Evolutionary conservation across 2,888 invertebrate genomes (phyloP).

Genomic region (Tenthredo notha): DNA sequence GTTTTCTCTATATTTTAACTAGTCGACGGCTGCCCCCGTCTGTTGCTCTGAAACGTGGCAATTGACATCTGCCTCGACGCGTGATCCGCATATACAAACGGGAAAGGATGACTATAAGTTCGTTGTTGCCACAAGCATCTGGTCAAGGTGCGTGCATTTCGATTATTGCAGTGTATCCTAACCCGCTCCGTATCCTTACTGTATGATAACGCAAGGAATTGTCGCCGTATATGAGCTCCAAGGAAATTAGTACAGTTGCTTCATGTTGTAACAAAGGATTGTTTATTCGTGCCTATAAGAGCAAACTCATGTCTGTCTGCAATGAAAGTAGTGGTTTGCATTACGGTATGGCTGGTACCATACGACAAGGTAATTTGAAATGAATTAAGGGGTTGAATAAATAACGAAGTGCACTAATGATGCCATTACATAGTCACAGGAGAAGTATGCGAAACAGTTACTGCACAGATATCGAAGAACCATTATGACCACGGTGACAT

Average conservation of each 20-base stretch:
- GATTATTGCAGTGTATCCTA: not conserved
- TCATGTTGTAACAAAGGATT: not conserved
- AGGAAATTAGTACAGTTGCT: not conserved
- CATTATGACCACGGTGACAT: slow-evolving; percentile 61
- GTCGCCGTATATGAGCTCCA: not conserved
- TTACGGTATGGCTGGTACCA: not conserved
- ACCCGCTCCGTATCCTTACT: not conserved
- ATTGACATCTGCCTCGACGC: slow-evolving; percentile 43
- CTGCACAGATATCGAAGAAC: slow-evolving; percentile 68
- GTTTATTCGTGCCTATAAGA: not conserved
- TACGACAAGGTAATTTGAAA: slow-evolving; percentile 35
- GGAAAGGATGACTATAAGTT: not conserved
- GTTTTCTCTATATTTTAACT: not conserved
- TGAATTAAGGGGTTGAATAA: slow-evolving; percentile 48
- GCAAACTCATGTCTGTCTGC: slow-evolving; percentile 3
- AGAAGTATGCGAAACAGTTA: slow-evolving; percentile 68
- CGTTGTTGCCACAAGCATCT: slow-evolving; percentile 33
- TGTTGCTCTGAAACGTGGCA: slow-evolving; percentile 29
- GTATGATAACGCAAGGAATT: not conserved
- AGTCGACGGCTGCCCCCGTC: slow-evolving; percentile 16
- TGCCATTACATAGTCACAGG: slow-evolving; percentile 37
- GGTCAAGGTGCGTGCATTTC: slow-evolving; percentile 30
- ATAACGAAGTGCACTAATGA: slow-evolving; percentile 47
- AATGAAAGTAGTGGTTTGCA: slow-evolving; percentile 23
- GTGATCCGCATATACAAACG: slow-evolving; percentile 42